Percentiles rank a stretch among this genome's conserved stretches.
These are phyloP conservation scores for Daktulosphaira vitifoliae DNA, from an alignment of 1,140 invertebrate genomes.

Conservation along the genomic window DNA sequence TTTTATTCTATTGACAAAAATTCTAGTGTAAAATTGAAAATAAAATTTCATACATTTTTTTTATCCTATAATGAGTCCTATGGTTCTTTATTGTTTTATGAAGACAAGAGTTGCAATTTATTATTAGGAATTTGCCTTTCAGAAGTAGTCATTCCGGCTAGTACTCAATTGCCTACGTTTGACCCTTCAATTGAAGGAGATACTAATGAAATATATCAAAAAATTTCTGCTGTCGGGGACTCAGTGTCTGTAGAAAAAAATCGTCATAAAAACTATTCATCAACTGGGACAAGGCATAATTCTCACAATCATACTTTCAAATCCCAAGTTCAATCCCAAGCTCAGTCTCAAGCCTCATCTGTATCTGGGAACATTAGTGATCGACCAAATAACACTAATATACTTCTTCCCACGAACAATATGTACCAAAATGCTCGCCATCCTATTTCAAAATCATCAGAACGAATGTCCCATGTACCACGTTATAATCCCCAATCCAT, in stretches of 20 bases:
- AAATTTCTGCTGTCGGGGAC: conserved; percentile 23
- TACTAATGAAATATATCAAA: conserved; percentile 20
- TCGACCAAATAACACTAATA: conserved; percentile 18
- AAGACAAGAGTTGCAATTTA: background rate
- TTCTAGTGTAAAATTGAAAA: too few species aligned
- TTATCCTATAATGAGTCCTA: too few species aligned
- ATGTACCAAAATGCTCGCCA: conserved; percentile 19
- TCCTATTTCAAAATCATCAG: background rate
- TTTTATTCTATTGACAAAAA: too few species aligned
- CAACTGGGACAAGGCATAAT: conserved; percentile 22
- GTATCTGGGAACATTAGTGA: conserved; percentile 1
- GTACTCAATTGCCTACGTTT: conserved; percentile 9
- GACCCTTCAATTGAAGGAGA: conserved; percentile 17
- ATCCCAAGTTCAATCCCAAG: conserved; percentile 3
- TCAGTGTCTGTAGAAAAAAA: conserved; percentile 19
- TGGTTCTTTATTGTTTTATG: too few species aligned
- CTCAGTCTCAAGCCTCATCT: conserved; percentile 8
- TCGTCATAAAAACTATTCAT: conserved; percentile 5
- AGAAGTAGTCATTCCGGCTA: conserved; percentile 25
- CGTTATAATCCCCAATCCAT: conserved; percentile 20
- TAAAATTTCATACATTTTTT: too few species aligned
- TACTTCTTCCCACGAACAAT: conserved; percentile 9
- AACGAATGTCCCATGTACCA: background rate
- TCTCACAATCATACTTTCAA: conserved; percentile 26
- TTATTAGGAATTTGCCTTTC: conserved; percentile 25